Evolutionary conservation across 2,888 invertebrate genomes (phyloP).

Genomic region (Synanthedon tipuliformis): DNA sequence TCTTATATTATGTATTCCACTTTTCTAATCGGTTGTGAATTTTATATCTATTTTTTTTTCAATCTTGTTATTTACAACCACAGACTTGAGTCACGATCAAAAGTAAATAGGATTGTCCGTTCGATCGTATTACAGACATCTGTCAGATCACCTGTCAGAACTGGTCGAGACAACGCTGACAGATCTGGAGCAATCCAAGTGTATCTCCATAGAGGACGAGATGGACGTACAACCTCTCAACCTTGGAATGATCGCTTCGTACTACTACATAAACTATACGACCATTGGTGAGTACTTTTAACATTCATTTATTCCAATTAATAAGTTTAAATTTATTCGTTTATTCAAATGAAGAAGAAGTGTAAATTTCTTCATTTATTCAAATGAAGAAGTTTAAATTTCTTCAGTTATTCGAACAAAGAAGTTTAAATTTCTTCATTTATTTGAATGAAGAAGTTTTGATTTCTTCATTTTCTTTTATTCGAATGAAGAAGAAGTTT

Average conservation of each 20-base stretch:
- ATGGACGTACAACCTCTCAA: conserved; percentile 97
- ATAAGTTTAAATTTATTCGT: no score
- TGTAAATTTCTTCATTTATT: no score
- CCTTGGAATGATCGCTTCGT: conserved; percentile 99
- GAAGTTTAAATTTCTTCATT: no score
- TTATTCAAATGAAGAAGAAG: no score
- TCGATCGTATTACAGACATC: conserved; percentile 74
- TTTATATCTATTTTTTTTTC: neutral
- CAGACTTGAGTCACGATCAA: neutral
- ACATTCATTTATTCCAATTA: no score
- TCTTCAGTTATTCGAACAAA: no score
- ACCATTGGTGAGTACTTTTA: conserved; percentile 81
- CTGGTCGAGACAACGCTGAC: conserved; percentile 95
- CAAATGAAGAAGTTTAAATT: no score
- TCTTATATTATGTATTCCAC: no score
- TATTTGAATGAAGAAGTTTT: no score
- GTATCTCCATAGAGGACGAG: conserved; percentile 97
- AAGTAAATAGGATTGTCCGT: neutral
- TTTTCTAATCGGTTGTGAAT: no score
- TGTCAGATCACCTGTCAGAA: conserved; percentile 98
- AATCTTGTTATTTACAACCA: neutral
- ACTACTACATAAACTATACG: conserved; percentile 99
- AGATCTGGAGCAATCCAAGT: conserved; percentile 96
- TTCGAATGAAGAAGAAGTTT: no score
- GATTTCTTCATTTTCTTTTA: no score